phyloP scores from a whole-genome alignment of 2,797 vertebrate genomes.

The Phalanger gymnotis region DNA sequence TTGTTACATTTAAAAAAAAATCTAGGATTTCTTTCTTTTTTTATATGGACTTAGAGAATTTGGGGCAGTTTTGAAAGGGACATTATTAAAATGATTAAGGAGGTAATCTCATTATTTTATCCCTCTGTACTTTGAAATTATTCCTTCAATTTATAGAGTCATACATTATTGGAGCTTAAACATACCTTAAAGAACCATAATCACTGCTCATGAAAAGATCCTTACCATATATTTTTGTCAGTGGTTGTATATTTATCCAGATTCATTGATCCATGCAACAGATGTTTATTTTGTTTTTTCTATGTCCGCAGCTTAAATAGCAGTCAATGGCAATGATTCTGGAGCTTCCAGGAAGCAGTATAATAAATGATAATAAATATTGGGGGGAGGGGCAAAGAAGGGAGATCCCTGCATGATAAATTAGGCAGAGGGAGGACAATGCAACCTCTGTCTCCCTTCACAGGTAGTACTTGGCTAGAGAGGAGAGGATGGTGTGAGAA shows the following conservation, averaged over 20 bases:
- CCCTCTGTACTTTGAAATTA: neutral
- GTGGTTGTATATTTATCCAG: neutral
- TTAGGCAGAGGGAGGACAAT: neutral
- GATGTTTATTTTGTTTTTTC: neutral
- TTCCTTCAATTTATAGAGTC: neutral
- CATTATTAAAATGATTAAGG: neutral
- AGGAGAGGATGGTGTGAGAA: neutral
- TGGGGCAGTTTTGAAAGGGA: neutral
- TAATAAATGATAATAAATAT: neutral
- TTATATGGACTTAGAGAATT: neutral
- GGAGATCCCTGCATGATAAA: neutral
- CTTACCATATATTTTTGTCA: neutral
- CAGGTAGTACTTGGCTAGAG: neutral
- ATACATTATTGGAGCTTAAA: neutral
- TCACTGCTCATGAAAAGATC: neutral
- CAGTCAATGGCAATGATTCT: neutral
- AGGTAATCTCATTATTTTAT: neutral
- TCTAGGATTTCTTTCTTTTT: neutral
- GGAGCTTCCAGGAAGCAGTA: neutral
- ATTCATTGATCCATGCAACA: neutral
- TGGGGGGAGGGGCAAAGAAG: neutral
- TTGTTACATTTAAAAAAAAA: constrained; percentile 13
- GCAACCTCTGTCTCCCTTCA: neutral
- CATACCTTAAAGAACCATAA: neutral
- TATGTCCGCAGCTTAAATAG: neutral